Base-by-base conservation (phyloP, 23 tunicate genomes). In the Ciona savignyi region DNA sequence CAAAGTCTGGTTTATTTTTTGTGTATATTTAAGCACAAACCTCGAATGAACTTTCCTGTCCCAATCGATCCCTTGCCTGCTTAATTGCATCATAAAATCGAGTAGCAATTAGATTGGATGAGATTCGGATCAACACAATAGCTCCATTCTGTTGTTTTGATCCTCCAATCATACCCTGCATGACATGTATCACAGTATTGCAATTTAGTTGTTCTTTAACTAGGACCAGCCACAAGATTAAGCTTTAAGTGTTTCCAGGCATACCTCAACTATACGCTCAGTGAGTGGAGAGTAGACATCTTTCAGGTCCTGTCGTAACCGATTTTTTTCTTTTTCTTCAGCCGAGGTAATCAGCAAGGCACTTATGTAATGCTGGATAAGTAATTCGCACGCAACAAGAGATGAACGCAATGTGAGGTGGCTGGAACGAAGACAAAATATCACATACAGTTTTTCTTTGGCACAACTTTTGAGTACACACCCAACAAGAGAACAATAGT, bases 31-130 rank as follows among this genome's bases (percentile, higher is more conserved):
- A n/a, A n/a, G n/a, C n/a, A 27, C 34, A 56, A 56, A 88, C 96
- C 69, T 88, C 96, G 67, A 88, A 88, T 4, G 70, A 66, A 11
- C 73, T 22, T 33, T 82, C 62, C 29, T 80, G 70, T n/a, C 62
- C 71, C 25, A 88, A 66, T 66, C 51, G 63, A 35, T 82, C 71
- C 67, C 87, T 66, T 1, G 80, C 61, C 4, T 82, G 70, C 19
- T 56, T 88, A 9, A 88, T 22, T 4, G 67, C 65, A 61, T 77
- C 83, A 34, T 35, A 62, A 26, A 81, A 81, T 4, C 81, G 48
- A 32, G 71, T 34, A 27, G 96, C 87, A 1, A 88, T 63, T 4
- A 73, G 21, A n/a, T 81, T 68, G 0, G 86, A 72, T 4, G 84
- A 56, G 2, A 88, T 65, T 29, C 96, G 80, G 9, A 88, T 64